Base-by-base conservation (phyloP, 2,797 vertebrate species). In the Meda fulgida region DNA sequence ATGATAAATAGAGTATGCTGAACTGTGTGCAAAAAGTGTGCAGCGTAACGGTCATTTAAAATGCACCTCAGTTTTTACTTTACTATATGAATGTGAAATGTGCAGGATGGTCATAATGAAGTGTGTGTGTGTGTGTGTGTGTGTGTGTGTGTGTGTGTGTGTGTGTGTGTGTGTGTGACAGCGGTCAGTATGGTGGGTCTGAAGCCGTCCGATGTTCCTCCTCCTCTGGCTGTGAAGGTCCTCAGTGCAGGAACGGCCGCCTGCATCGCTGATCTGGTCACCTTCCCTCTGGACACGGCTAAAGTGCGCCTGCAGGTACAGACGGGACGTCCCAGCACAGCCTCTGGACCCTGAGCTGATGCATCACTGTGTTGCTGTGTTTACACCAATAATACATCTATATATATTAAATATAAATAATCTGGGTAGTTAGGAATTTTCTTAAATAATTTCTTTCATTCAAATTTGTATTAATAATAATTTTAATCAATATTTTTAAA, bases 281-380 rank as follows among this genome's bases (percentile, higher is more conserved):
- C 97, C 13, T 97, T 98, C 89, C 97, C 97, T 48, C 91, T 97
- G 94, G 97, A 97, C 94, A 97, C 97, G 0, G 96, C 96, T 66
- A 97, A 97, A 97, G 97, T 98, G 91, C 92, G 97, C 82, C 92
- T 97, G 7, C 97, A 98, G 96, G 97, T 97, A 90, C 66, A 46
- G 23, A 69, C 21, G 3, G 29, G 34, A 40, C 29, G n/a, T 19
- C n/a, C 11, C 60, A 16, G 1, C 23, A 19, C 5, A 48, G 18
- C 23, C 11, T 40, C 21, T 3, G 14, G 13, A 48, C 46, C 14
- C 46, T 14, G 21, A 23, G 10, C 4, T 31, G 19, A 16, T 8
- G 16, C 10, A 23, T 31, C 7, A 26, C n/a, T 26, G n/a, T 8
- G 14, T 31, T 11, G 18, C n/a, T 26, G 26, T 16, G 14, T 73